A percentile compares a stretch with the other conserved stretches of the same genome.
phyloP scores from a whole-genome alignment of 2,888 invertebrate genomes.

The Eretmocerus hayati region DNA sequence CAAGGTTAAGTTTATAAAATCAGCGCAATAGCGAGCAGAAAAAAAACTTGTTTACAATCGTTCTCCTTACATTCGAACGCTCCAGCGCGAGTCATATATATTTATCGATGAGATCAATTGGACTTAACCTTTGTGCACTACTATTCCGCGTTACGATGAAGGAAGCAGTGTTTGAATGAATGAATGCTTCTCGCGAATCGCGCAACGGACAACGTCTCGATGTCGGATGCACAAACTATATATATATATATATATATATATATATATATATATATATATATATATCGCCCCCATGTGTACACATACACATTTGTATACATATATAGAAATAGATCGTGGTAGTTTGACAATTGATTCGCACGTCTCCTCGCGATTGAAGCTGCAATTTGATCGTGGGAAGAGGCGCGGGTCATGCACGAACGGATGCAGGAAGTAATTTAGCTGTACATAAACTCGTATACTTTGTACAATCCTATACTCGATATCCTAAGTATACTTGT shows the following conservation, averaged over 20 bases:
- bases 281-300: background rate
- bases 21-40: too few species aligned
- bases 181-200: background rate
- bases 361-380: background rate
- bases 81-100: slow-evolving; percentile 13
- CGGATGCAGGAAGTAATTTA: background rate
- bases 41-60: slow-evolving; percentile 3
- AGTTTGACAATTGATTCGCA: too few species aligned
- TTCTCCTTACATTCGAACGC: slow-evolving; percentile 9
- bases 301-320: background rate
- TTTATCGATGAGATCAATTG: background rate
- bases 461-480: background rate
- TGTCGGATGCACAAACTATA: background rate
- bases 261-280: background rate
- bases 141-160: background rate
- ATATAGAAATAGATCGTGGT: background rate
- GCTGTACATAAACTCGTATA: background rate
- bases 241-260: background rate
- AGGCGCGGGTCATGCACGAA: background rate
- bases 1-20: too few species aligned
- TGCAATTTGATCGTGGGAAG: background rate
- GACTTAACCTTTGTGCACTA: slow-evolving; percentile 6
- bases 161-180: background rate
- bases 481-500: too few species aligned
- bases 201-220: background rate